Evolutionary conservation across 2,113 vertebrate genomes (phyloP).

Genomic region (Falcunculus frontatus): DNA sequence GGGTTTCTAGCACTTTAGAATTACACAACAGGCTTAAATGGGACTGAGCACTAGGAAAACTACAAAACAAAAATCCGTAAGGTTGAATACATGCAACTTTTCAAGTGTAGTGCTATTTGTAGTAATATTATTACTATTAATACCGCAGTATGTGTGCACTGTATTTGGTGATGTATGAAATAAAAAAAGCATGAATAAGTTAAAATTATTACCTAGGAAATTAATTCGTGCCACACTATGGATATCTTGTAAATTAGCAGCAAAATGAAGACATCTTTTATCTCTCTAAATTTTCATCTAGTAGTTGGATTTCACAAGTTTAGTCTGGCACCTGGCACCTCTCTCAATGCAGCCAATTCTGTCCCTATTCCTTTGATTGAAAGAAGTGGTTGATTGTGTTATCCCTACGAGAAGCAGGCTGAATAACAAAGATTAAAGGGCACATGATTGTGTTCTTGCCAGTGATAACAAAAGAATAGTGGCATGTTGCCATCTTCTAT

Average conservation of each 20-base stretch:
- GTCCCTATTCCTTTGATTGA: slow-evolving; percentile 1
- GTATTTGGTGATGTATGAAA: neutral
- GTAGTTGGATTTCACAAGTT: neutral
- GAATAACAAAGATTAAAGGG: slow-evolving; percentile 24
- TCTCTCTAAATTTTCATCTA: neutral
- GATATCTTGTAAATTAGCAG: neutral
- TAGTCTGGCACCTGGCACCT: neutral
- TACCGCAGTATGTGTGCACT: neutral
- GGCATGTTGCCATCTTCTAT: slow-evolving; percentile 10
- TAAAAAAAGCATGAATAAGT: neutral
- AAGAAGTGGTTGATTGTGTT: slow-evolving; percentile 34
- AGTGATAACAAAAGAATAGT: slow-evolving; percentile 32
- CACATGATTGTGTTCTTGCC: slow-evolving; percentile 22
- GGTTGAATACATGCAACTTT: neutral
- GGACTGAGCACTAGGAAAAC: neutral
- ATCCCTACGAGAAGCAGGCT: slow-evolving; percentile 29
- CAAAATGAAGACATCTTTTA: neutral
- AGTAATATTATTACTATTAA: neutral
- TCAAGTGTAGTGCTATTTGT: neutral
- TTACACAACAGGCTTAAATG: neutral
- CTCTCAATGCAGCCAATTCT: neutral
- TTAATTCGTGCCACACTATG: neutral
- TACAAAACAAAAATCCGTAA: neutral
- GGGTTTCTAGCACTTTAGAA: neutral
- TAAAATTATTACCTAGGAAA: neutral